A percentile compares a stretch with the other conserved stretches of the same genome.
Conservation (phyloP, 2,113 vertebrate genomes). For the Tichodroma muraria region DNA sequence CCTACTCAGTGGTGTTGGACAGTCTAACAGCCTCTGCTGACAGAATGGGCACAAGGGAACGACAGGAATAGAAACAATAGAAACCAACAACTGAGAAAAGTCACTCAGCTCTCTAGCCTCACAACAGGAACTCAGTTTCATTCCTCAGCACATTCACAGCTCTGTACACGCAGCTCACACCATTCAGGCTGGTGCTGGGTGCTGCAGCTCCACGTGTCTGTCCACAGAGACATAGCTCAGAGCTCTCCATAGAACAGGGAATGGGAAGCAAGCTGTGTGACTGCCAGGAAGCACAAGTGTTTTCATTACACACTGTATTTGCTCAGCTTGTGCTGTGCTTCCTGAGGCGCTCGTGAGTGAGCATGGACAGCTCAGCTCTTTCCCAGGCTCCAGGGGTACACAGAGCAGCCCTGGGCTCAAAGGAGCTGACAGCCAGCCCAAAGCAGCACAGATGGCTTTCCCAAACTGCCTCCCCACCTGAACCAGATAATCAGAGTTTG, state of each 20-base stretch:
- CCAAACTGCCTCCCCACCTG: not conserved
- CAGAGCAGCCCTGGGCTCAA: not conserved
- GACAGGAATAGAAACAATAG: not conserved
- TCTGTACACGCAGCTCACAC: not conserved
- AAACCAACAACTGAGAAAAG: not conserved
- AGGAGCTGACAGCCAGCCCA: not conserved
- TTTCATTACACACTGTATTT: not conserved
- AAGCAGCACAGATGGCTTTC: not conserved
- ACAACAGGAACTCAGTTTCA: not conserved
- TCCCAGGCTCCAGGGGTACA: not conserved
- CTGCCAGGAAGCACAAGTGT: not conserved
- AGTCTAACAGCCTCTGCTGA: not conserved
- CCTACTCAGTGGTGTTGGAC: not conserved
- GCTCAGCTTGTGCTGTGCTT: not conserved
- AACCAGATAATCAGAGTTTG: not conserved
- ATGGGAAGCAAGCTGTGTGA: not conserved
- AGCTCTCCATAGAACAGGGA: not conserved
- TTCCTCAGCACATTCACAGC: not conserved
- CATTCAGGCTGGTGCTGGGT: rapidly evolving
- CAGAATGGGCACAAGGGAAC: not conserved
- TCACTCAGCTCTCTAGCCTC: not conserved
- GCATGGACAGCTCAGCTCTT: not conserved
- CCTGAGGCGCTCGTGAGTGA: not conserved
- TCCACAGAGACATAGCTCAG: not conserved
- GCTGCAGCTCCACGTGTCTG: rapidly evolving